Conservation (phyloP, 2,888 invertebrate genomes). For the Altica lythri region DNA sequence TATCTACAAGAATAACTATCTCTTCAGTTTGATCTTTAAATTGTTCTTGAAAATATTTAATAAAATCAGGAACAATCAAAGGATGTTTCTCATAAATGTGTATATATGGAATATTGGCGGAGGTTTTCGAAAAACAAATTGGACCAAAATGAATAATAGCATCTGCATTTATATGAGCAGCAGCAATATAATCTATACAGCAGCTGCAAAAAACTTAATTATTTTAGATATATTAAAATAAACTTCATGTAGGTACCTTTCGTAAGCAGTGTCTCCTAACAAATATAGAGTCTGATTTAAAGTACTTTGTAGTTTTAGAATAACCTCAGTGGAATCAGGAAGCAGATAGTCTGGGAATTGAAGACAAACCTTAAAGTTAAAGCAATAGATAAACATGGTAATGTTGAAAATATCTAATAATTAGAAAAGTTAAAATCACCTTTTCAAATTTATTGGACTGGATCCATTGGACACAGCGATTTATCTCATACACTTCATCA, state of each 20-base stretch:
- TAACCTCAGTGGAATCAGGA: slow-evolving; percentile 69
- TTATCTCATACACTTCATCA: slow-evolving; percentile 63
- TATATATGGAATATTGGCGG: slow-evolving; percentile 72
- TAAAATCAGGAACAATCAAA: slow-evolving; percentile 60
- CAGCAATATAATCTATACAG: slow-evolving; percentile 88
- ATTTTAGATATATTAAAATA: slow-evolving; percentile 13
- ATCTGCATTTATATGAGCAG: slow-evolving; percentile 84
- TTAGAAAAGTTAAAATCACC: slow-evolving; percentile 59
- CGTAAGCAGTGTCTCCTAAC: slow-evolving; percentile 89
- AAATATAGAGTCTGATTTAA: slow-evolving; percentile 72
- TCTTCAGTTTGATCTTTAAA: slow-evolving; percentile 52
- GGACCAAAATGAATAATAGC: slow-evolving; percentile 90
- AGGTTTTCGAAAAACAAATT: slow-evolving; percentile 79
- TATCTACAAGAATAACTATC: slow-evolving; percentile 69
- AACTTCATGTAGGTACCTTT: slow-evolving; percentile 64
- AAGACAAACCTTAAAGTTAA: slow-evolving; percentile 73
- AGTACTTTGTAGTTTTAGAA: slow-evolving; percentile 58
- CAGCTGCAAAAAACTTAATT: slow-evolving; percentile 68
- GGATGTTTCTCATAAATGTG: slow-evolving; percentile 70
- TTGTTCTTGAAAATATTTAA: slow-evolving; percentile 48
- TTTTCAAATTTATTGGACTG: slow-evolving; percentile 65
- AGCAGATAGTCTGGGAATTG: slow-evolving; percentile 90
- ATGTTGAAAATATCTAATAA: no score
- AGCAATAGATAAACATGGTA: no score
- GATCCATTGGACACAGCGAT: slow-evolving; percentile 73